Evolutionary conservation across 2,797 vertebrate species (phyloP), one percentile per base, ranked within the genome.

Genomic region (Gymnothorax javanicus): DNA sequence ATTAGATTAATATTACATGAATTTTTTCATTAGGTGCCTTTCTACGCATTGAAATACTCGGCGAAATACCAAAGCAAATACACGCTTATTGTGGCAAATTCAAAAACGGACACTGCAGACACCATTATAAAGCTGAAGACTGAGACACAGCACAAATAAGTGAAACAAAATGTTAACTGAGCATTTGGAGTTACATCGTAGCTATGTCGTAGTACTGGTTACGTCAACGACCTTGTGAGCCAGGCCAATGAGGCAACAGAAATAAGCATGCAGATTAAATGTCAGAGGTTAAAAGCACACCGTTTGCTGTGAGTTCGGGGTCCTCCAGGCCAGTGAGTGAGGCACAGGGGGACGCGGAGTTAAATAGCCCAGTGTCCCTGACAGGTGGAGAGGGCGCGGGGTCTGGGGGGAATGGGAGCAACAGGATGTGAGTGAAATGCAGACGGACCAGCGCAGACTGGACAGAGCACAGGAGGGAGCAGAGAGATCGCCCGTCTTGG

Each of bases 371-470:
- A 86, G 97, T 95, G 85, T 99, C 98, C 88, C 97, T 96, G 91
- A 98, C 98, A 0, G 98, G 98, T 89, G 98, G 97, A 91, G 98
- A 99, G 0, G 96, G 96, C 89, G 95, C 96, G 0, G 97, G 94
- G 92, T 97, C 97, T 98, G 93, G 73, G 86, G 58, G 54, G 15
- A 67, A 87, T 43, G 54, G 59, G 84, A 87, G 64, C 64, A 43
- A 83, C 59, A 67, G 60, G 27, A 84, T 7, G 17, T 13, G 13
- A 25, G n/a, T 84, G 60, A 84, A 62, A 25, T 33, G 23, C 67
- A 75, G 56, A 75, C 56, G 5, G 77, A 67, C 17, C 12, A 25
- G 15, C 13, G 60, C 56, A 3, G 77, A 67, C 17, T 7, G 17
- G 15, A n/a, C 54, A 71, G 27, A 20, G 15, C n/a, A 56, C 12